Evolutionary conservation across 2,888 invertebrate genomes (phyloP).

Genomic region (Melikaiella ostensackeni): DNA sequence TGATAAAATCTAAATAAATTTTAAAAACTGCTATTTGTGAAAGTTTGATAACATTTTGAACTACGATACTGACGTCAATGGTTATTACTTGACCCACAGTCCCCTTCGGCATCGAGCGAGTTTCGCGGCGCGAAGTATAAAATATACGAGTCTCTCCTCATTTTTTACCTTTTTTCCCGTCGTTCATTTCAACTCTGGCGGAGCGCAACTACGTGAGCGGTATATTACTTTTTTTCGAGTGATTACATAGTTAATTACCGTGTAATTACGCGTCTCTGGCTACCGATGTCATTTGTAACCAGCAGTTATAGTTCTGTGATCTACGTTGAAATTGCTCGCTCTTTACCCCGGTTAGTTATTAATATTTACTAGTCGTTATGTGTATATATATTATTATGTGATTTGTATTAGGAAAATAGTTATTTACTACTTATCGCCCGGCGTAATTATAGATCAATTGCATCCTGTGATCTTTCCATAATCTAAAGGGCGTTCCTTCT

Average conservation of each 20-base stretch:
- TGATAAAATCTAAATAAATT: too few species aligned
- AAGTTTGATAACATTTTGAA: background rate
- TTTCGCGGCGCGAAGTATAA: constrained; percentile 8
- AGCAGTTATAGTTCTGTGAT: constrained; percentile 32
- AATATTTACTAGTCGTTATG: constrained; percentile 26
- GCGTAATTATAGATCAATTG: constrained; percentile 3
- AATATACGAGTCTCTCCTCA: constrained; percentile 12
- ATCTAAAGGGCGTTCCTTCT: constrained; percentile 2
- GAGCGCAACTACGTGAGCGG: constrained; percentile 16
- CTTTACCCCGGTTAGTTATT: background rate
- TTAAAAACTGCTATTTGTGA: too few species aligned
- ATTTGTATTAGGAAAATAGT: constrained; percentile 21
- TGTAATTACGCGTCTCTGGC: constrained; percentile 35
- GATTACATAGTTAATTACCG: constrained; percentile 38
- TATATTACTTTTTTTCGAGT: constrained; percentile 27
- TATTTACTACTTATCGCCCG: constrained; percentile 32
- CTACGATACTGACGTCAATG: background rate
- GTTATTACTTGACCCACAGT: constrained; percentile 7
- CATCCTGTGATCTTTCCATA: constrained; percentile 3
- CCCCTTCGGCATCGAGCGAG: background rate
- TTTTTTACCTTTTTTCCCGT: constrained; percentile 26
- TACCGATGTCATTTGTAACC: constrained; percentile 34
- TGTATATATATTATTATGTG: constrained; percentile 26
- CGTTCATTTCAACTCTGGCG: constrained; percentile 20
- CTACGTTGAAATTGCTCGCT: constrained; percentile 20